Conservation (phyloP, 2,888 invertebrate genomes). For the Choristoneura rosaceana region DNA sequence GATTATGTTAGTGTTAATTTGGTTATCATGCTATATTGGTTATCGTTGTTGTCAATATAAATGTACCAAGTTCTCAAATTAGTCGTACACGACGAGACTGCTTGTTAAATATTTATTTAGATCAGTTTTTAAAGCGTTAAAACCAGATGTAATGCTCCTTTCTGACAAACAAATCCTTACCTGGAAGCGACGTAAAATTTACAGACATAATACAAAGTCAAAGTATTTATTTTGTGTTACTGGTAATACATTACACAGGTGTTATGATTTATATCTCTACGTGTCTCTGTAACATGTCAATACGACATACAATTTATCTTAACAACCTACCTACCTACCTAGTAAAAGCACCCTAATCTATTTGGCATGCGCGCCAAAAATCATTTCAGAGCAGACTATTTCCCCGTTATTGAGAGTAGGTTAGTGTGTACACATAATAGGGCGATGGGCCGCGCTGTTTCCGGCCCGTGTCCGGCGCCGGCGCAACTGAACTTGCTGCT, state of each 20-base stretch:
- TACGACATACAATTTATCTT: too few relatives aligned
- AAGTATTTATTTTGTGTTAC: too few relatives aligned
- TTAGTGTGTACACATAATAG: constrained; percentile 9
- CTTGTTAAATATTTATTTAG: background rate
- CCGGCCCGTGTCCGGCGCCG: constrained; percentile 30
- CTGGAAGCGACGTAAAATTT: background rate
- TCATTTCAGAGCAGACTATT: constrained; percentile 1
- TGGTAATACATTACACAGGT: too few relatives aligned
- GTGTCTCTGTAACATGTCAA: too few relatives aligned
- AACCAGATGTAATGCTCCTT: background rate
- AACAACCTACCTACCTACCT: too few relatives aligned
- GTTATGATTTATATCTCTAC: too few relatives aligned
- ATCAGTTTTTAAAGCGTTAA: background rate
- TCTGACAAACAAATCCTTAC: background rate
- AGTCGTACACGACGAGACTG: background rate
- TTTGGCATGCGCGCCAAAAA: constrained; percentile 6
- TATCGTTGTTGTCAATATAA: background rate
- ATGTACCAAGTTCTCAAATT: background rate
- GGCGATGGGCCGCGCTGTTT: constrained; percentile 36
- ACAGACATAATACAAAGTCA: too few relatives aligned
- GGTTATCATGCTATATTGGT: background rate
- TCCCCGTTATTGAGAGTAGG: constrained; percentile 25
- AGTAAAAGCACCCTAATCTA: background rate
- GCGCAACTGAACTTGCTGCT: constrained; percentile 24
- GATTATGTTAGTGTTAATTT: background rate